Percentiles rank a stretch among this genome's conserved stretches.
Conservation (phyloP, 2,113 vertebrate species). For the Paradisaea rubra region DNA sequence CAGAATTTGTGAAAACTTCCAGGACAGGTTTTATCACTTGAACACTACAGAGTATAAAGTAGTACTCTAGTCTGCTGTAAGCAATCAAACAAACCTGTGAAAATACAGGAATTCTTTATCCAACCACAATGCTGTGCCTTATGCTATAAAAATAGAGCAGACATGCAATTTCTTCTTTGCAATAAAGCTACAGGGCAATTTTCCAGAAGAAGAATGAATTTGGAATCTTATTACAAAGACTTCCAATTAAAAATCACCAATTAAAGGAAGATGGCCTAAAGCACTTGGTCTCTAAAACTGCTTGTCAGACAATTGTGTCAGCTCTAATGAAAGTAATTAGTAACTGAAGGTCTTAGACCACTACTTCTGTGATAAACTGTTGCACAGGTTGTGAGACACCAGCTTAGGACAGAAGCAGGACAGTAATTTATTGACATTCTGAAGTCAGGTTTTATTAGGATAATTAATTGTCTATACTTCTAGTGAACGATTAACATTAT, state of each 20-base stretch:
- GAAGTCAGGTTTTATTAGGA: neutral
- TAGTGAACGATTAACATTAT: neutral
- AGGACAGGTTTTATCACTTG: neutral
- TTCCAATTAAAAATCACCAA: conserved; percentile 42
- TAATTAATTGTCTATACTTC: neutral
- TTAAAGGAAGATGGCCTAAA: conserved; percentile 21
- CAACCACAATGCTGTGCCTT: neutral
- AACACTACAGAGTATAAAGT: neutral
- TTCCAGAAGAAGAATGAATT: conserved; percentile 28
- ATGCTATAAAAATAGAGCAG: conserved; percentile 32
- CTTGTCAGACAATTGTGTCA: neutral
- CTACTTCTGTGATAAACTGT: neutral
- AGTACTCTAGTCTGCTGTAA: neutral
- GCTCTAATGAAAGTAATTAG: conserved; percentile 20
- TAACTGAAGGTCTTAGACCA: neutral
- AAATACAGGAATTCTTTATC: conserved; percentile 14
- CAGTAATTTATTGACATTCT: neutral
- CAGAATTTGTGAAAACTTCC: conserved; percentile 1
- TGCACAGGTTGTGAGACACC: neutral
- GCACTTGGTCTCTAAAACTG: neutral
- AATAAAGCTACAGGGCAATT: conserved; percentile 11
- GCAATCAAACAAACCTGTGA: conserved; percentile 31
- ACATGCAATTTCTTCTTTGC: neutral
- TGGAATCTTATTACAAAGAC: conserved; percentile 7
- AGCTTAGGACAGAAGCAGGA: neutral